phyloP scores from a whole-genome alignment of 2,797 vertebrate genomes.

The Muraenolepis orangiensis region DNA sequence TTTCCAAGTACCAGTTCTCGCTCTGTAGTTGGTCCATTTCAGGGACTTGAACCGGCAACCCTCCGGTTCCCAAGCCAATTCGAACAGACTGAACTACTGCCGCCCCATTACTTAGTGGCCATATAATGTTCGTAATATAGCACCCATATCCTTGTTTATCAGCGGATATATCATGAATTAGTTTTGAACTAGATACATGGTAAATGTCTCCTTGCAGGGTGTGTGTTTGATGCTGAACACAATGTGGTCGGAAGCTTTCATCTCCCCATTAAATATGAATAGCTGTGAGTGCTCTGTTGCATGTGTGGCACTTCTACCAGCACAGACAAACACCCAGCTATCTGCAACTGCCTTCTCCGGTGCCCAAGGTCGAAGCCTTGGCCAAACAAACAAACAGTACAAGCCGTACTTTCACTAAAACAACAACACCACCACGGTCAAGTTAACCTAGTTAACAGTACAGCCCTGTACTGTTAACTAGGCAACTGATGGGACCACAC shows the following conservation, averaged over 20 bases:
- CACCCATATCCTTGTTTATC: background rate
- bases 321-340: background rate
- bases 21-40: no score
- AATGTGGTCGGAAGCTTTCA: slow-evolving; percentile 21
- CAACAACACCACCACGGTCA: background rate
- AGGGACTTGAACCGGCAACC: no score
- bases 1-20: no score
- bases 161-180: background rate
- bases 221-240: background rate
- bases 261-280: slow-evolving; percentile 59
- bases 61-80: no score
- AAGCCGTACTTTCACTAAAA: background rate
- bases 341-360: background rate
- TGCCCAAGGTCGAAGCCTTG: background rate
- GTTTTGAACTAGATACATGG: background rate
- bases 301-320: background rate
- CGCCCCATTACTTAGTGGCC: background rate
- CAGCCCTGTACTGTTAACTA: no score
- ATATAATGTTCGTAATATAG: background rate
- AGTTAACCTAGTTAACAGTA: background rate
- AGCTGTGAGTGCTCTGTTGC: slow-evolving; percentile 27
- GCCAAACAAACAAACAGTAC: background rate
- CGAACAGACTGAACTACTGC: no score
- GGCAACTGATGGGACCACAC: no score
- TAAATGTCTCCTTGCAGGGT: background rate